These are phyloP conservation scores for Tarsius wallacei DNA, from an alignment of 2,797 vertebrate genomes.

Conservation along the genomic window DNA sequence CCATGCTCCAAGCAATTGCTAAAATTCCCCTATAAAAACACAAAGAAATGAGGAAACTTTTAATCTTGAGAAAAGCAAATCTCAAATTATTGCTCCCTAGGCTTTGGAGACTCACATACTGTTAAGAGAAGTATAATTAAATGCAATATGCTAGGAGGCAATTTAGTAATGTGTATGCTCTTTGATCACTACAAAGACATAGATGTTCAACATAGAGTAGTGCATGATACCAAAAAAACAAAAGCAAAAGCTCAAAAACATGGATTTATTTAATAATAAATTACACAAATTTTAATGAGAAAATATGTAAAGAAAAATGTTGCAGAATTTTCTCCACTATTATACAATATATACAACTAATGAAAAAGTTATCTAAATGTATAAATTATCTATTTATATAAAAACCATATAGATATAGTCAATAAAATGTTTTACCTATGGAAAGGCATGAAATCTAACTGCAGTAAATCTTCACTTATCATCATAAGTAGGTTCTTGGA, in stretches of 20 bases:
- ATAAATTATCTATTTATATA: background rate
- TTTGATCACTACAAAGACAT: background rate
- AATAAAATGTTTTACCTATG: conserved; percentile 38
- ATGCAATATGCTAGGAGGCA: background rate
- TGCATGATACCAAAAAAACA: background rate
- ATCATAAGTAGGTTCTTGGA: background rate
- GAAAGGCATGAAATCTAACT: background rate
- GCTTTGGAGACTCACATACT: background rate
- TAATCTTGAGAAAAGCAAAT: conserved; percentile 12
- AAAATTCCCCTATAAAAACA: conserved; percentile 94
- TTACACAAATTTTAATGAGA: background rate
- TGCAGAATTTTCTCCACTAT: background rate
- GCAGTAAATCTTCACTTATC: background rate
- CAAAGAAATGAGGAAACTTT: conserved; percentile 52
- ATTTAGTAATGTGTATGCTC: background rate
- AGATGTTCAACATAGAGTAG: background rate
- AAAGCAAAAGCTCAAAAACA: conserved; percentile 7
- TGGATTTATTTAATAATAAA: background rate
- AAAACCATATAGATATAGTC: background rate
- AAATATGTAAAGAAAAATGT: conserved; percentile 26
- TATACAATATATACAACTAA: background rate
- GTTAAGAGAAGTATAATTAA: background rate
- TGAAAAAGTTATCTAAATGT: background rate
- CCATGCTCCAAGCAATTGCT: conserved; percentile 97
- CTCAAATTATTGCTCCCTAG: background rate